Evolutionary conservation across 2,113 vertebrate species (phyloP), one percentile per base, ranked within the genome.

Genomic region (Andinoacara biseriatus): DNA sequence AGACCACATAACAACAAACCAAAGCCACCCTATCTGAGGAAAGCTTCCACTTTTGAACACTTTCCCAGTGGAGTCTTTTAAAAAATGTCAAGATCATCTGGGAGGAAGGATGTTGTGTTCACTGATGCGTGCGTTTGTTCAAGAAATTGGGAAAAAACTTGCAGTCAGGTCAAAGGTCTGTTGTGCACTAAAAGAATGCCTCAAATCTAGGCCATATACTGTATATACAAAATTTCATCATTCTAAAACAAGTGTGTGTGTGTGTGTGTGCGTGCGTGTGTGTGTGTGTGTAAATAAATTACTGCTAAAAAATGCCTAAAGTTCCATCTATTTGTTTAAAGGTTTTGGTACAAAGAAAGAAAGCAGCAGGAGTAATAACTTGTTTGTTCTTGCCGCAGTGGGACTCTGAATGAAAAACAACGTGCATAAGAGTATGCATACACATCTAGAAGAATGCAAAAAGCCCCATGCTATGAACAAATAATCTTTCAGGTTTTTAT

Each of bases 361-460:
- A 88, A 83, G 56, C 89, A 90, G 86, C 84, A 76, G 84, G 86
- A 91, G 75, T 62, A 43, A 85, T 82, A 78, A 81, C 62, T 82
- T 86, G 80, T 92, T 92, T 91, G 86, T 88, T 88, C 87, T 52
- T 77, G 24, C 74, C 84, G 82, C 87, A 72, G 91, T 85, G 77
- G 87, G 87, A 67, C 63, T 81, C 80, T 78, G 81, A 82, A 84
- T 78, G 18, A 62, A 82, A 89, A 86, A 78, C 63, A 69, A 69
- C 40, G 29, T 49, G 63, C 24, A 20, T 43, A 69, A 49, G 63
- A 29, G 40, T 35, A 60, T 78, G 22, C 78, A 69, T 57, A 46
- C 35, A 38, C 52, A 89, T 86, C 69, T 61, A 74, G 57, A 67
- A 61, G 8, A 85, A 22, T 46, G 72, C 76, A 85, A 31, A 58